Evolutionary conservation across 2,888 invertebrate genomes (phyloP).

Genomic region (Exocentrus adspersus): DNA sequence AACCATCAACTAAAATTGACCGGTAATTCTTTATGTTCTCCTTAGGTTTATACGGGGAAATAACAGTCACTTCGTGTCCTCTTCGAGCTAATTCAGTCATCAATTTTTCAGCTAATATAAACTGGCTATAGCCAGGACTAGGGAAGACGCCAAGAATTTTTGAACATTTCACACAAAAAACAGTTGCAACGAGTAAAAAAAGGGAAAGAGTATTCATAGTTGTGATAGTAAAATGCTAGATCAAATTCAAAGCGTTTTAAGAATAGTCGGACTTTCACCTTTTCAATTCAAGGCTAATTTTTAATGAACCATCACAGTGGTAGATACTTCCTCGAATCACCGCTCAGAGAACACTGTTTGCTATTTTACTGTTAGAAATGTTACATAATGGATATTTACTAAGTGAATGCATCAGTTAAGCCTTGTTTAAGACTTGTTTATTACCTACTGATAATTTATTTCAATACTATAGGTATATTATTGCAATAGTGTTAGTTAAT

Average conservation of each 20-base stretch:
- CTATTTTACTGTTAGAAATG: too few relatives aligned
- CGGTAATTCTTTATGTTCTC: constrained; percentile 61
- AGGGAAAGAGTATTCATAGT: background rate
- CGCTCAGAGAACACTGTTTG: too few relatives aligned
- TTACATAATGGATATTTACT: too few relatives aligned
- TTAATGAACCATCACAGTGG: background rate
- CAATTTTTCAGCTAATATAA: constrained; percentile 49
- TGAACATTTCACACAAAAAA: constrained; percentile 14
- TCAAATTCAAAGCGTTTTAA: too few relatives aligned
- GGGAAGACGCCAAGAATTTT: constrained; percentile 54
- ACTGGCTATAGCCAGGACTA: constrained; percentile 53
- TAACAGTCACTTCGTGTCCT: constrained; percentile 63
- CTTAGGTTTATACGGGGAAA: constrained; percentile 54
- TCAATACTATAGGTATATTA: too few relatives aligned
- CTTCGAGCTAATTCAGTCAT: constrained; percentile 51
- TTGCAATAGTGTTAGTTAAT: too few relatives aligned
- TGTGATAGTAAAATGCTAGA: background rate
- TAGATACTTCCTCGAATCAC: too few relatives aligned
- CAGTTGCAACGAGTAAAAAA: background rate
- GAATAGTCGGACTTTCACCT: too few relatives aligned
- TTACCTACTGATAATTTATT: too few relatives aligned
- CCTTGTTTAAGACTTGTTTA: too few relatives aligned
- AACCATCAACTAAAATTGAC: constrained; percentile 52
- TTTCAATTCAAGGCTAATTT: background rate
- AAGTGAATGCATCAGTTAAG: too few relatives aligned